Conservation (phyloP, 2,888 invertebrate genomes). For the Leucophenga maculata region DNA sequence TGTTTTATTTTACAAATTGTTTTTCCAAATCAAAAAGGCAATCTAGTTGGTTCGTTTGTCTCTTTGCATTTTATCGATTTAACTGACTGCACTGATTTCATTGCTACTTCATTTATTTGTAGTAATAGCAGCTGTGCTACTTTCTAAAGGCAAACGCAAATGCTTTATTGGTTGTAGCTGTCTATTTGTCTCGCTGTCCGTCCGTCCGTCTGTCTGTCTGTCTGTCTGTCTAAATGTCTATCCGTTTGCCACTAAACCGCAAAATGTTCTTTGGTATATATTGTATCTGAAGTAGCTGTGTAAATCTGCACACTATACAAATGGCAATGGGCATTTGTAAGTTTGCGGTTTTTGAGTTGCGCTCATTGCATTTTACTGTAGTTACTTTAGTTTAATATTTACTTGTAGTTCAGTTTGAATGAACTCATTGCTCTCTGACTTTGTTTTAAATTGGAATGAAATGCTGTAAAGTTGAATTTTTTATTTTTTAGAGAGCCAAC, state of each 20-base stretch:
- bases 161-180: neutral
- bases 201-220: neutral
- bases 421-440: too few species aligned
- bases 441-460: too few species aligned
- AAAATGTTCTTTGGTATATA: neutral
- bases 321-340: neutral
- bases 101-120: neutral
- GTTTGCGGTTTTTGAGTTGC: neutral
- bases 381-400: too few species aligned
- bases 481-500: too few species aligned
- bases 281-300: constrained; percentile 1
- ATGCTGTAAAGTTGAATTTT: too few species aligned
- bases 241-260: neutral
- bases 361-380: neutral
- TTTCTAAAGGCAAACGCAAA: neutral
- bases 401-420: too few species aligned
- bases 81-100: neutral
- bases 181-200: neutral
- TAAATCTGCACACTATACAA: too few species aligned
- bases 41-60: neutral
- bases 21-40: neutral
- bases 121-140: neutral
- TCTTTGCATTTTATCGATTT: neutral
- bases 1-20: neutral
- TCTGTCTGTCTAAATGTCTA: neutral